Conservation (phyloP, 2,797 vertebrate species). For the Acanthornis magna region DNA sequence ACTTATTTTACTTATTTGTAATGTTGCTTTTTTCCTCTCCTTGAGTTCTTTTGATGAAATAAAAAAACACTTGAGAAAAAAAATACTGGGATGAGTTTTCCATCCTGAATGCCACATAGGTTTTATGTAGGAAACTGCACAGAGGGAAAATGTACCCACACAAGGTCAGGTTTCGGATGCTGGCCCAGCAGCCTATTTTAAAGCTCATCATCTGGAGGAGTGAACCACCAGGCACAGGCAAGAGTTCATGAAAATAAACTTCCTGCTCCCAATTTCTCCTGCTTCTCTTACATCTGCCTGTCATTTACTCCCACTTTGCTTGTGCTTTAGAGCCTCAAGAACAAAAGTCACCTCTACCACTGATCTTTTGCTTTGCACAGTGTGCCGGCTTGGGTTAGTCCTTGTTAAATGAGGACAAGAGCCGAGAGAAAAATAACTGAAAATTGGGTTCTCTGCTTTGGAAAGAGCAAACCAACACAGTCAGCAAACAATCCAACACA, state of each 20-base stretch:
- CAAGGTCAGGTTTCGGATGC: not conserved
- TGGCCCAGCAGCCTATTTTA: not conserved
- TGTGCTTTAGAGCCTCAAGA: not conserved
- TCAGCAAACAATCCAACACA: not conserved
- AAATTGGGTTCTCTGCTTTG: not conserved
- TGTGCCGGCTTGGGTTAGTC: not conserved
- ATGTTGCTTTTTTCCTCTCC: not conserved
- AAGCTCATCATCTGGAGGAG: not conserved
- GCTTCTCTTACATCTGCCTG: not conserved
- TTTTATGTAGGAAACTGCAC: not conserved
- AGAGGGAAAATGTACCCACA: not conserved
- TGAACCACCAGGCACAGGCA: not conserved
- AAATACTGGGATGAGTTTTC: not conserved
- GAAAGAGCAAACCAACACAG: constrained; percentile 13
- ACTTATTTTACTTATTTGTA: constrained; percentile 55
- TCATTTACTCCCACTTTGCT: not conserved
- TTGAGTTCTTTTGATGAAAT: not conserved
- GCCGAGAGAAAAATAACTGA: not conserved
- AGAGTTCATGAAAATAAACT: constrained; percentile 27
- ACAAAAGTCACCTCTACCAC: not conserved
- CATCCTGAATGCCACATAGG: not conserved
- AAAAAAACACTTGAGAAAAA: not conserved
- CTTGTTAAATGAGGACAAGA: not conserved
- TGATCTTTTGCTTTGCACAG: not conserved
- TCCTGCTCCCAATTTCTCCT: not conserved